Evolutionary conservation across 2,888 invertebrate species (phyloP), one percentile per base, ranked within the genome.

Genomic region (Agapostemon virescens): DNA sequence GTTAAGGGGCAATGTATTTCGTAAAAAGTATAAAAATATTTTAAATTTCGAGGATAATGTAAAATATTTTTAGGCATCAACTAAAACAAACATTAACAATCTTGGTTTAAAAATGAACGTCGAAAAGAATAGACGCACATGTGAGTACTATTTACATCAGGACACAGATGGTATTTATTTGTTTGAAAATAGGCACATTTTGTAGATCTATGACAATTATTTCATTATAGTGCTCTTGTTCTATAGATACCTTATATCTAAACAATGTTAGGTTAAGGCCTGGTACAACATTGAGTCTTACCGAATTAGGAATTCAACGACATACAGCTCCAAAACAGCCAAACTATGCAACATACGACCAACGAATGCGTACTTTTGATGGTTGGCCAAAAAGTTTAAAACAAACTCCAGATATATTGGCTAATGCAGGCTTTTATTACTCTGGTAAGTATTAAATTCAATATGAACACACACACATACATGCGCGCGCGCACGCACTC

Each of bases 361-460:
- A 95, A 2, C 94, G 98, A 42, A 91, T 97, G 58, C 94, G 94
- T 52, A 96, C 97, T 2, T 98, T 95, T 92, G 90, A 89, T n/a
- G 93, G 93, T 76, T 98, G 98, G 98, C 97, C 98, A 0, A 94
- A 95, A 4, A 93, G 95, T 79, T 93, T 96, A 30, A 94, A 95
- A 33, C 98, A 98, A 92, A 95, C 95, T 0, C 97, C 98, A 0
- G 94, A 95, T 79, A 94, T 95, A 13, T 93, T 98, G 75, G 96
- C 98, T 0, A 95, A 96, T 74, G 98, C 98, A 30, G 98, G 98
- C 5, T 98, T 98, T 93, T 98, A 96, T 92, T 98, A 97, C 90
- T 95, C 93, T 82, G 95, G 95, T 94, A 88, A 91, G 86, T 36
- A 61, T 42, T 61, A 17, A 26, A 33, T 15, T 55, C 6, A 20